These are phyloP conservation scores for Delia radicum DNA, from an alignment of 1,140 invertebrate species.

Conservation along the genomic window DNA sequence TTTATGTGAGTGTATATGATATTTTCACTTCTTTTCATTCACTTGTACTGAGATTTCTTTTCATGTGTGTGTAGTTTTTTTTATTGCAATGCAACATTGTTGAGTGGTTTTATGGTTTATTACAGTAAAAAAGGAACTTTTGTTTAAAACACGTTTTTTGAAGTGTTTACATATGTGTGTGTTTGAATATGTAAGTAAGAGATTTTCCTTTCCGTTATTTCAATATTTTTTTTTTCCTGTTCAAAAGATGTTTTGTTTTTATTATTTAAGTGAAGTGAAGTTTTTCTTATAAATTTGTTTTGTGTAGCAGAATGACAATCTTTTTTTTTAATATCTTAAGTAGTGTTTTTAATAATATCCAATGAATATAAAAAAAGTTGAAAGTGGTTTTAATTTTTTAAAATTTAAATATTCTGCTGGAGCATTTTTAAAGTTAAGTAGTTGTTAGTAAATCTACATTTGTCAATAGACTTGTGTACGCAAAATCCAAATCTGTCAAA, in stretches of 20 bases:
- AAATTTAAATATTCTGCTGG: too few relatives aligned
- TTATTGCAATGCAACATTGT: constrained; percentile 4
- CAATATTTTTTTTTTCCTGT: too few relatives aligned
- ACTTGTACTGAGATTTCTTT: not conserved
- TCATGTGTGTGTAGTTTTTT: not conserved
- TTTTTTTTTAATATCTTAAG: constrained; percentile 4
- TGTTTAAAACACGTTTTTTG: constrained; percentile 7
- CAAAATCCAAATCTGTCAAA: too few relatives aligned
- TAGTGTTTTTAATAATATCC: not conserved
- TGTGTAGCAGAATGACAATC: not conserved
- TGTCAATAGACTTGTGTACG: too few relatives aligned
- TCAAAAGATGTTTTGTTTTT: constrained; percentile 12
- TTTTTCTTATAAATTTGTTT: not conserved
- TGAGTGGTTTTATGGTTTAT: constrained; percentile 21
- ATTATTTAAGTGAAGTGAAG: not conserved
- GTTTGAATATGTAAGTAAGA: not conserved
- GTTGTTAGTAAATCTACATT: too few relatives aligned
- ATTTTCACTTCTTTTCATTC: not conserved
- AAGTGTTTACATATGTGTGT: not conserved
- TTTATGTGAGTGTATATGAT: not conserved
- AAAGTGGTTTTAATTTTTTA: too few relatives aligned
- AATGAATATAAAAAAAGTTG: not conserved
- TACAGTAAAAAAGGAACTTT: constrained; percentile 2
- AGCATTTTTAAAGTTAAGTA: too few relatives aligned
- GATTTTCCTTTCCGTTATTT: not conserved